Evolutionary conservation across 2,888 invertebrate genomes (phyloP), one percentile per base, ranked within the genome.

Genomic region (Idaea biselata): DNA sequence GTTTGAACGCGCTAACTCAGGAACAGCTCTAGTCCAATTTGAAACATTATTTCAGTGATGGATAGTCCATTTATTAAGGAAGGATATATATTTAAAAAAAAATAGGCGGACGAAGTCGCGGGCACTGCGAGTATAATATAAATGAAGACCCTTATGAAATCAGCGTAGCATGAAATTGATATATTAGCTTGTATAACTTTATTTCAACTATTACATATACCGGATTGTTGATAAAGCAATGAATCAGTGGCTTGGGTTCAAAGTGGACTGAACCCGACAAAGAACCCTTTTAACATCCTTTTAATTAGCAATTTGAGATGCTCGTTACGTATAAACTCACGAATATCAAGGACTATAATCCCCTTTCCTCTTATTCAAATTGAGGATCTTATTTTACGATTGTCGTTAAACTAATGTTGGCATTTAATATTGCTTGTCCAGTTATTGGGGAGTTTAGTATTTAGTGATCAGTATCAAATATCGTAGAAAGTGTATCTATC

Each of bases 191-290:
- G 55, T 58, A 62, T 55, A 63, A 66, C 63, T 67, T 67, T 55
- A 61, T 64, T 67, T 64, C 56, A 58, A 63, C 63, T 64, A 60
- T 58, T 44, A 58, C 60, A 60, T 58, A 17, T 70, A 66, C 65
- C 61, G 64, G 57, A 58, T 68, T 60, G 60, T 61, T 68, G 68
- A 73, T 77, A 72, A 71, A 68, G 68, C 66, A 68, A 69, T 79
- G 79, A 78, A 74, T 76, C 76, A 78, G 66, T 16, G 59, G 60
- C 31, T 58, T 68, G 74, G 68, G 81, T 80, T 82, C 81, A 81
- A 77, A 83, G 83, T 73, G 80, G 73, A 81, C 68, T 83, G 82
- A 81, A 80, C 79, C 70, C 75, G 67, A 81, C 79, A 77, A 76
- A 79, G 82, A 75, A 71, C 75, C 78, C 80, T 79, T 76, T 76